Base-by-base conservation (phyloP, 2,888 invertebrate species). In the Drosophila sordidula region DNA sequence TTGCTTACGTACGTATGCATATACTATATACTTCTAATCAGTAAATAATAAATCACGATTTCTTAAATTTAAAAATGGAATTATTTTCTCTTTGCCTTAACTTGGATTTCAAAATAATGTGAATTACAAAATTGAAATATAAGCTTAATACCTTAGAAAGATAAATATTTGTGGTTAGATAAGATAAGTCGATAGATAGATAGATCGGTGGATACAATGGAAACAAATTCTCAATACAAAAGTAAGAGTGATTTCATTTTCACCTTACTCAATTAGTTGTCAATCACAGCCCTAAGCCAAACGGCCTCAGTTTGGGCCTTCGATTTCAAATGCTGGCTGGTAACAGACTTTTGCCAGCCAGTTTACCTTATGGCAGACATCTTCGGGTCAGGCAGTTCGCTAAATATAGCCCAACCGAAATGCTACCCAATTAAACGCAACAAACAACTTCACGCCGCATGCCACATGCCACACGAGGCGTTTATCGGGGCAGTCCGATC, bases 361-460 rank as follows among this genome's bases (percentile, higher is more conserved):
- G 16, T 57, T 54, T 38, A 34, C 46, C 56, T 66, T 57, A 61
- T 69, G 65, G 52, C 83, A 61, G 58, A 45, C 46, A 62, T 57
- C 73, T 73, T 70, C 76, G 74, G 85, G 84, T 70, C 87, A 77
- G 50, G 54, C 63, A 52, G 42, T 50, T 44, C 11, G 69, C 75
- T 81, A 78, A 79, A 89, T 85, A 82, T 83, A 82, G 58, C 41
- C 38, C 59, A 68, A 70, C 58, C 57, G 70, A 75, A 79, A 78
- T 70, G 88, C 68, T 84, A 70, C 75, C 83, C 83, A 83, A 83
- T 83, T 83, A 83, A 83, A 89, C 79, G 88, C 83, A 81, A 89
- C 83, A 83, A 83, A 83, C 83, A 83, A 83, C 82, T 83, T 89
- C 86, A 87, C 83, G 83, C 89, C 83, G 87, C 85, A 83, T 89